Percentiles rank a stretch among this genome's conserved stretches.
Evolutionary conservation across 2,888 invertebrate species (phyloP).

Genomic region (Temnothorax rugatulus): DNA sequence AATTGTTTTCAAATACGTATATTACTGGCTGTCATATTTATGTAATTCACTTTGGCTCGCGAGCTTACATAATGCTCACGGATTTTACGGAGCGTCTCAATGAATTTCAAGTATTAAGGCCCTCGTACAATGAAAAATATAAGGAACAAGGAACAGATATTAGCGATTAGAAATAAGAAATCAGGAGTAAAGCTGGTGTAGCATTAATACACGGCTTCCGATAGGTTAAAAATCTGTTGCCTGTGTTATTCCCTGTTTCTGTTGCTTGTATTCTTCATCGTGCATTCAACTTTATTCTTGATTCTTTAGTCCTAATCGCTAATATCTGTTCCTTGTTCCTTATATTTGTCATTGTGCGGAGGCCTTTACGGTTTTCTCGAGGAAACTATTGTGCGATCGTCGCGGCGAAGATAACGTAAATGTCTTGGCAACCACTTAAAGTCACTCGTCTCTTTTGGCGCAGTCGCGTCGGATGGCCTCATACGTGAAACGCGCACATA

Average conservation of each 20-base stretch:
- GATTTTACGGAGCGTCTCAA: constrained; percentile 24
- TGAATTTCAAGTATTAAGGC: constrained; percentile 34
- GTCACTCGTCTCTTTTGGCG: constrained; percentile 62
- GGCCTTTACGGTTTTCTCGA: constrained; percentile 11
- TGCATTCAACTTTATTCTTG: too few relatives aligned
- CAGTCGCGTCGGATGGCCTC: constrained; percentile 24
- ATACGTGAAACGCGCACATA: constrained; percentile 35
- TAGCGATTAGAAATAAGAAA: too few relatives aligned
- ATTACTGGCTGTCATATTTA: constrained; percentile 11
- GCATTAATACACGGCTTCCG: too few relatives aligned
- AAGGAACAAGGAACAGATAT: too few relatives aligned
- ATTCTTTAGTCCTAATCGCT: too few relatives aligned
- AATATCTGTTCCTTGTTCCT: too few relatives aligned
- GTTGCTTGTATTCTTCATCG: too few relatives aligned
- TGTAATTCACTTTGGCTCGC: constrained; percentile 35
- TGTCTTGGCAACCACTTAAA: constrained; percentile 62
- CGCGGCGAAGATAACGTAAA: constrained; percentile 44
- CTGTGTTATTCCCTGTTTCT: too few relatives aligned
- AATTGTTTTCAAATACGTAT: constrained; percentile 17
- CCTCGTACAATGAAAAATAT: too few relatives aligned
- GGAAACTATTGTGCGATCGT: constrained; percentile 35
- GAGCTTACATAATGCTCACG: neutral
- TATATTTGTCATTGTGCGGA: too few relatives aligned
- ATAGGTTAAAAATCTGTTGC: too few relatives aligned
- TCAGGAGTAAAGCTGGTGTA: too few relatives aligned